Percentiles rank a stretch among this genome's conserved stretches.
phyloP scores from a whole-genome alignment of 2,888 invertebrate genomes.

The Idaea dimidiata region DNA sequence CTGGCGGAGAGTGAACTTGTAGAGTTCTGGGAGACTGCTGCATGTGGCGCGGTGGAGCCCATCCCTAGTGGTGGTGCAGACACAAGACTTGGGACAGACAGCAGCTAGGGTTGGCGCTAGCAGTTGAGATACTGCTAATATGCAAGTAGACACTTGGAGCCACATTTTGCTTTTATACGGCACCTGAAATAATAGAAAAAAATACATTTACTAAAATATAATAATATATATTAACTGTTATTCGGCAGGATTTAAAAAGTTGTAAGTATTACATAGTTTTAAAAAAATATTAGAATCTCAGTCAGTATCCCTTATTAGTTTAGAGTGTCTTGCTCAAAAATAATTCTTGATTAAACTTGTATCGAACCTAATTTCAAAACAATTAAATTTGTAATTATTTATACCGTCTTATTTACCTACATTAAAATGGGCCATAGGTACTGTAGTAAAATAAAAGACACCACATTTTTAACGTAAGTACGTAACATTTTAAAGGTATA shows the following conservation, averaged over 20 bases:
- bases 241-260: no score
- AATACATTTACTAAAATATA: slow-evolving; percentile 13
- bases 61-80: slow-evolving; percentile 83
- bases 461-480: no score
- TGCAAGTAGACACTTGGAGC: slow-evolving; percentile 48
- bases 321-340: no score
- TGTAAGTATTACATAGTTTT: no score
- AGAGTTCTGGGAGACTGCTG: slow-evolving; percentile 87
- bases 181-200: slow-evolving; percentile 63
- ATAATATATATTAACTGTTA: neutral
- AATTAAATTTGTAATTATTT: no score
- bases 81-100: slow-evolving; percentile 77
- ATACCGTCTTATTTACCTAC: no score
- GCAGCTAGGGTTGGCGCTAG: slow-evolving; percentile 53
- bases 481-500: neutral
- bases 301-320: no score
- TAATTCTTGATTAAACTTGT: no score
- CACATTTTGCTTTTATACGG: slow-evolving; percentile 57
- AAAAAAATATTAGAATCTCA: no score
- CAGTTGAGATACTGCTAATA: slow-evolving; percentile 56
- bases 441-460: no score
- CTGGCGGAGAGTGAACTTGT: slow-evolving; percentile 80
- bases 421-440: no score
- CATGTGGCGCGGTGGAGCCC: slow-evolving; percentile 84
- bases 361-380: no score